phyloP scores from a whole-genome alignment of 1,140 invertebrate species.

The Maconellicoccus hirsutus region DNA sequence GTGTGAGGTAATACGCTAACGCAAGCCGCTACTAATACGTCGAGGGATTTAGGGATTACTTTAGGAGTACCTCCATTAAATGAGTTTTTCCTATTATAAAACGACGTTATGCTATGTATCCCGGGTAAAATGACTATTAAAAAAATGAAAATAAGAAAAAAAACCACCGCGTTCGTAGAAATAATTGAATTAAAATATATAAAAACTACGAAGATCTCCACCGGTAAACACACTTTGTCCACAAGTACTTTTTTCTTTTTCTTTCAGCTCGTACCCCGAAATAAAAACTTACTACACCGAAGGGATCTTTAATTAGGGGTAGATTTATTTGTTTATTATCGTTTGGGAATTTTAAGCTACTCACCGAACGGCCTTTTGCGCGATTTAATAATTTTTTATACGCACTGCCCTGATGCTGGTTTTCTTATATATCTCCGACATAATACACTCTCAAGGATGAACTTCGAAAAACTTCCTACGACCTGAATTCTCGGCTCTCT shows the following conservation, averaged over 20 bases:
- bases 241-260: too few species aligned
- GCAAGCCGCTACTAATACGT: neutral
- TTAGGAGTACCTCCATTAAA: neutral
- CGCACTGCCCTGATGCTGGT: too few species aligned
- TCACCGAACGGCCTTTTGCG: neutral
- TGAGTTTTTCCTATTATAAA: neutral
- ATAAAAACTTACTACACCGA: neutral
- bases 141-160: neutral
- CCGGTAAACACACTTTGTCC: too few species aligned
- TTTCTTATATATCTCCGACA: too few species aligned
- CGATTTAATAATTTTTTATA: constrained; percentile 4
- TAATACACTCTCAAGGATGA: too few species aligned
- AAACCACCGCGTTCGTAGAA: neutral
- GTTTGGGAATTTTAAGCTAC: neutral
- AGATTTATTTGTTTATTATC: neutral
- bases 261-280: too few species aligned
- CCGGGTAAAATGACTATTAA: too few species aligned
- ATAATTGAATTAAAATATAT: neutral
- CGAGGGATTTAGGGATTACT: neutral
- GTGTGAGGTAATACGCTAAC: too few species aligned
- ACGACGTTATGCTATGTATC: too few species aligned
- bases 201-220: neutral
- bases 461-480: too few species aligned
- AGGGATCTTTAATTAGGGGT: neutral
- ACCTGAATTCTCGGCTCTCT: too few species aligned